Base-by-base conservation (phyloP, 2,113 vertebrate genomes). In the Odontophorus gujanensis region DNA sequence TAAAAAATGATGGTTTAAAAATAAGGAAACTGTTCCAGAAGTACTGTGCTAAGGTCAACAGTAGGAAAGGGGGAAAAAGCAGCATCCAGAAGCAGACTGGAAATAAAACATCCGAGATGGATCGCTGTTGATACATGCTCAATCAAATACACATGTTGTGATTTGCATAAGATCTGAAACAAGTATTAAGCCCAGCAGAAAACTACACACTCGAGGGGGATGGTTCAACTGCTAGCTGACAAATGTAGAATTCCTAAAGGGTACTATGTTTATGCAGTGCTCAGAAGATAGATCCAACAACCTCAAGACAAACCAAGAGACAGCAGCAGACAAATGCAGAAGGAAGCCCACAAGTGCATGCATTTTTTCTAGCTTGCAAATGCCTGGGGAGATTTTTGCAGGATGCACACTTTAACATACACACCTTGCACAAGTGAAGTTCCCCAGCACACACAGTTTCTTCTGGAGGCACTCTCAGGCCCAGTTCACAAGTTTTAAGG, bases 161-260 rank as follows among this genome's bases (percentile, higher is more conserved):
- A 58, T 92, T 91, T 80, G 67, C 55, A 2, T 77, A 80, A 78
- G 45, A 79, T 82, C 59, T 87, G 58, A 94, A 85, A 89, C 26
- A 89, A 72, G 12, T 50, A 85, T 11, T 53, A 48, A 15, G 48
- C 40, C n/a, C n/a, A 77, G 45, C 34, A 36, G 67, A 92, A 94
- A 94, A 62, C 58, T 14, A 87, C 19, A 62, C 81, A 66, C 45
- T 85, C 76, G 9, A 22, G 24, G 80, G 18, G 40, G 21, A 82
- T 57, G 51, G 92, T 77, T 82, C 50, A 89, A 76, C 76, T 69
- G 42, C 59, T 40, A 76, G 26, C 48, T 80, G 85, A 91, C 50
- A 91, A 79, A 80, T 6, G 53, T 24, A 77, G 18, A 85, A 92
- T 69, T 91, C 87, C 85, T 85, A 30, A 82, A 92, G 36, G 67